A percentile compares a stretch with the other conserved stretches of the same genome.
Evolutionary conservation across 2,888 invertebrate species (phyloP).

Genomic region (Metellina segmentata): DNA sequence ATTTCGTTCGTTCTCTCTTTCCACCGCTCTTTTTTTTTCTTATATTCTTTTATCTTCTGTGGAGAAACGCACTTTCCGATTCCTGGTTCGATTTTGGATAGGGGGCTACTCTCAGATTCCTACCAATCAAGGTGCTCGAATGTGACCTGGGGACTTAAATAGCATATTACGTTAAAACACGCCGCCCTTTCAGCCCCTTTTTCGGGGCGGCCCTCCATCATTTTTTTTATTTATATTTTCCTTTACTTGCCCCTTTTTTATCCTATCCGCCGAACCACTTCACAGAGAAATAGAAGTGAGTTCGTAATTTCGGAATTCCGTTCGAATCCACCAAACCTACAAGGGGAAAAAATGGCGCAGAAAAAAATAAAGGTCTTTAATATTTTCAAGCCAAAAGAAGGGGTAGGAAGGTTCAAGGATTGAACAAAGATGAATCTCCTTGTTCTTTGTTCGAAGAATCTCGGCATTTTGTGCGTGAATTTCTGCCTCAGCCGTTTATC

Average conservation of each 20-base stretch:
- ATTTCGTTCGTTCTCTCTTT: conserved; percentile 15
- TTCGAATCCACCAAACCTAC: not conserved
- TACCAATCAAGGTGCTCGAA: conserved; percentile 62
- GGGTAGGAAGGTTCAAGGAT: not conserved
- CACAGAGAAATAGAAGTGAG: conserved; percentile 10
- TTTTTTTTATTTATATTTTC: conserved; percentile 20
- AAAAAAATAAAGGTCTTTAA: conserved; percentile 44
- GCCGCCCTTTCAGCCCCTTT: conserved; percentile 27
- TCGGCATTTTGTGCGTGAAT: conserved; percentile 39
- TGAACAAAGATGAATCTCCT: conserved; percentile 41
- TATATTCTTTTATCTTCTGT: conserved; percentile 8
- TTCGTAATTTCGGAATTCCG: conserved; percentile 52
- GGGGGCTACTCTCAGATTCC: conserved; percentile 57
- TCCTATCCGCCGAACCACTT: conserved; percentile 13
- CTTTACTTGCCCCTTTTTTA: conserved; percentile 29
- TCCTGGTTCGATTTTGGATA: conserved; percentile 42
- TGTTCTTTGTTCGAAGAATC: conserved; percentile 37
- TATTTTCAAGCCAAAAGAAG: conserved; percentile 11
- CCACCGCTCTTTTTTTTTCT: not conserved
- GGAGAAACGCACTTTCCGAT: conserved; percentile 40
- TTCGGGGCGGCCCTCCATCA: not conserved
- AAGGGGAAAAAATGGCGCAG: not conserved
- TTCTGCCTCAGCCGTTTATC: conserved; percentile 48
- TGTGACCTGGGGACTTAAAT: conserved; percentile 69
- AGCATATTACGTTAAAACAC: conserved; percentile 67